Base-by-base conservation (phyloP, 2,113 vertebrate species). In the Tilapia sparmanii region DNA sequence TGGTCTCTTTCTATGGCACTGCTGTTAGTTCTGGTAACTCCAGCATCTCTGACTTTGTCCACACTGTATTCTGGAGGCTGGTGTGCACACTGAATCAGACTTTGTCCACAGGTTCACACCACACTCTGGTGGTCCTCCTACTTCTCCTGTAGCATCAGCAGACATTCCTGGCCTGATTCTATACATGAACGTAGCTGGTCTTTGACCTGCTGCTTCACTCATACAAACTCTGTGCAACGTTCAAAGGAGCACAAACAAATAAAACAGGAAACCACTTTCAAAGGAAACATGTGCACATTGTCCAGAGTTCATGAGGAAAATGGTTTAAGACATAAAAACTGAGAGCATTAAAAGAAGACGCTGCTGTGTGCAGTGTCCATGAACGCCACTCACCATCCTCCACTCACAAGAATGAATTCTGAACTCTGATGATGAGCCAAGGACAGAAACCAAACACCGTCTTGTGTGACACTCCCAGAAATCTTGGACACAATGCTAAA, bases 161-260 rank as follows among this genome's bases (percentile, higher is more conserved):
- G 0, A 24, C n/a, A 8, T 22, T 42, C n/a, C 1, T 42, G 33
- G 19, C 63, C n/a, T 8, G 63, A 68, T 0, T 68, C 63, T 68
- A 5, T 15, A 68, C 19, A 40, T 2, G 8, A 71, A 9, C 8
- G 2, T 71, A 71, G 66, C 8, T 15, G 35, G 66, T 71, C 12
- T 16, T 71, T 42, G 12, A 71, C 35, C 35, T 42, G 66, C 66
- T 24, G 38, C 35, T 42, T 71, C 35, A 42, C 38, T 71, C 12
- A 16, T n/a, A 53, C 52, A 53, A n/a, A 53, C 35, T 71, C 66
- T 40, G 11, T 71, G 66, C n/a, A 42, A 71, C 1, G 8, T 24
- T 71, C 35, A 71, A 71, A 71, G 5, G n/a, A 42, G 63, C 63
- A 24, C 3, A 0, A 40, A 0, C 63, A 40, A 71, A 71, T 40